Percentiles rank a stretch among this genome's conserved stretches.
Conservation (phyloP, 2,888 invertebrate species). For the Apodemia mormo region DNA sequence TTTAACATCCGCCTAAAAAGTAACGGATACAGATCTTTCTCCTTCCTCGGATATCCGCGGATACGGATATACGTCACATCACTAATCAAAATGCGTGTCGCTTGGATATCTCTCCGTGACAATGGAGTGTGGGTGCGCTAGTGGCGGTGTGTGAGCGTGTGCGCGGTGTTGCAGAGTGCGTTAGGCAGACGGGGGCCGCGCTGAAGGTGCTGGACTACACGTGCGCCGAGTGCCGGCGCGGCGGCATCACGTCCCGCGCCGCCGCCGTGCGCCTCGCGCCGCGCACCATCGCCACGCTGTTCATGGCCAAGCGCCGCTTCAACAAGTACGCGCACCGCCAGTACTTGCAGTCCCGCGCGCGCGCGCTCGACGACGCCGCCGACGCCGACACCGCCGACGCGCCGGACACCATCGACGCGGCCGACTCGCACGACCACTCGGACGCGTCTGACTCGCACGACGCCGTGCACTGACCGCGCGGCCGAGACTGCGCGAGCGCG, state of each 20-base stretch:
- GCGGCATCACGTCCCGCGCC: slow-evolving; percentile 75
- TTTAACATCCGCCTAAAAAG: no score
- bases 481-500: no score
- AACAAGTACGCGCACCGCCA: slow-evolving; percentile 79
- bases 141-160: slow-evolving; percentile 25
- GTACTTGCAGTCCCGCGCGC: slow-evolving; percentile 60
- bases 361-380: slow-evolving; percentile 31
- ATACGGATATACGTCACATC: no score
- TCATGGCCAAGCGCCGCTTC: slow-evolving; percentile 80
- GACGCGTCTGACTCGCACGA: slow-evolving; percentile 37
- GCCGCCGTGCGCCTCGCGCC: slow-evolving; percentile 75
- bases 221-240: slow-evolving; percentile 75
- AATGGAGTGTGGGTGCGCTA: background rate
- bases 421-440: slow-evolving; percentile 27
- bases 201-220: slow-evolving; percentile 77
- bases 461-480: slow-evolving; percentile 32
- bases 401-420: slow-evolving; percentile 26
- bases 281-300: slow-evolving; percentile 76
- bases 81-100: no score
- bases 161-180: slow-evolving; percentile 63
- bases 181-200: slow-evolving; percentile 64
- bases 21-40: no score
- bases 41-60: no score
- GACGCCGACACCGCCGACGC: slow-evolving; percentile 31
- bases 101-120: no score